A percentile compares a stretch with the other conserved stretches of the same genome.
Conservation (phyloP, 2,113 vertebrate genomes). For the Silurus asotus region DNA sequence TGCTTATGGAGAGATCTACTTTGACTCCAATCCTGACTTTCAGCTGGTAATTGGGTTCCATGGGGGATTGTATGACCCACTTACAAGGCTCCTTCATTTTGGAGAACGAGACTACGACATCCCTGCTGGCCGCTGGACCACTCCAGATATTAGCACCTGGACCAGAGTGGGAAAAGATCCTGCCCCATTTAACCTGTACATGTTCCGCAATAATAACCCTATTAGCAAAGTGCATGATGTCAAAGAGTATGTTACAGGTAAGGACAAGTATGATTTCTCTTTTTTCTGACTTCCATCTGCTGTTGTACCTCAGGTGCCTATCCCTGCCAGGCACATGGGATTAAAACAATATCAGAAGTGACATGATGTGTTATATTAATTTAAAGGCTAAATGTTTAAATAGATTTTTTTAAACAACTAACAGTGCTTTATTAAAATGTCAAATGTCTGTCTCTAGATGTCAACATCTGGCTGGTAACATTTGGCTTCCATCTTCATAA, state of each 20-base stretch:
- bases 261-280: slow-evolving; percentile 23
- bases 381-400: background rate
- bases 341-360: background rate
- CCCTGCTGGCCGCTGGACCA: slow-evolving; percentile 94
- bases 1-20: slow-evolving; percentile 95
- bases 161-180: slow-evolving; percentile 91
- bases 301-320: background rate
- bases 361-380: background rate
- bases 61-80: slow-evolving; percentile 90
- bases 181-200: slow-evolving; percentile 95
- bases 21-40: slow-evolving; percentile 97
- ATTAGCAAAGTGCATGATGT: slow-evolving; percentile 95
- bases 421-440: slow-evolving; percentile 12
- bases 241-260: slow-evolving; percentile 98
- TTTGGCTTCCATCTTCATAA: slow-evolving; percentile 99
- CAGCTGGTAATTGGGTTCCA: slow-evolving; percentile 97
- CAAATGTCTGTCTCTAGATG: slow-evolving; percentile 74
- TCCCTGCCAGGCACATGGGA: background rate
- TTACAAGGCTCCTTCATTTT: slow-evolving; percentile 95
- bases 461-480: slow-evolving; percentile 98
- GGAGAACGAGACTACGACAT: slow-evolving; percentile 97
- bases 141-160: slow-evolving; percentile 96
- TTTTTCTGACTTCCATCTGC: background rate
- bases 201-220: slow-evolving; percentile 98
- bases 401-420: background rate